Base-by-base conservation (phyloP, 2,888 invertebrate genomes). In the Iselma pallidipennis region DNA sequence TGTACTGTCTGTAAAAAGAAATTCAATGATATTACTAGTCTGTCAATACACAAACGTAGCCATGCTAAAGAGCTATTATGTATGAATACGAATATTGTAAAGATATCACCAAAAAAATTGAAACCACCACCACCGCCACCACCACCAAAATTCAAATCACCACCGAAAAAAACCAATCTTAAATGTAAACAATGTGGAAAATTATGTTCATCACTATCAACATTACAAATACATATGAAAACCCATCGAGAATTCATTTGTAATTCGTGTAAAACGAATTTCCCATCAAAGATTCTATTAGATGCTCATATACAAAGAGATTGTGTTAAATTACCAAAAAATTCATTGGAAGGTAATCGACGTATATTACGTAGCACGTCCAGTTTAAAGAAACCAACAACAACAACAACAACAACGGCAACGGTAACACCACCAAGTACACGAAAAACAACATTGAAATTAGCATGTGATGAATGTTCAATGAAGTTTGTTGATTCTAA, bases 61-160 rank as follows among this genome's bases (percentile, higher is more conserved):
- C 80, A 80, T 58, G 58, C 73, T 1, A 79, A 78, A 63, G 70
- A 76, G 51, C 73, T 74, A 55, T 70, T 80, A 63, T 65, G 75
- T 26, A 72, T 71, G 49, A 69, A 59, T 9, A 80, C 78, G 0
- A 71, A 68, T 19, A 52, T 68, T 19, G 66, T 68, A 12, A 72
- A 66, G 16, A 63, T 76, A 12, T 76, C 78, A 1, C 78, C 78
- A 2, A 76, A 72, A 57, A 73, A 68, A 62, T 63, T 62, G 9
- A 49, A 53, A 53, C 52, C 60, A 10, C 49, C 52, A 37, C 53
- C 67, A 28, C 63, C 67, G 9, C 29, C 33, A 23, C 4, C 29
- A 48, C 14, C 29, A 25, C 16, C 1, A 1, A 54, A 50, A 37
- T 37, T 37, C 16, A 37, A 45, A 45, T 19, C 45, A 45, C 45